A percentile compares a stretch with the other conserved stretches of the same genome.
Conservation (phyloP, 2,113 vertebrate species). For the Tragelaphus imberbis region DNA sequence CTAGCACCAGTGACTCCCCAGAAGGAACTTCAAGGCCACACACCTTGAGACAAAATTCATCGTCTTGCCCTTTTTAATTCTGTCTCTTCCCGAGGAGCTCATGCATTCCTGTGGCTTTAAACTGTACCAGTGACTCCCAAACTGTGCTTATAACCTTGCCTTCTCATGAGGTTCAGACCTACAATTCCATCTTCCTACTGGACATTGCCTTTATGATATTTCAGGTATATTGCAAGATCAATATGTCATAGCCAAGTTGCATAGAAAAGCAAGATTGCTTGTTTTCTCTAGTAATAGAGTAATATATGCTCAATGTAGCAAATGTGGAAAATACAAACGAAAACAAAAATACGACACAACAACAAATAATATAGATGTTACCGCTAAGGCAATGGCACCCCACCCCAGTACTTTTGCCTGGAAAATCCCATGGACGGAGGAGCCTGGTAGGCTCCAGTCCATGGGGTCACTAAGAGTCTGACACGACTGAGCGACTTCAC, state of each 20-base stretch:
- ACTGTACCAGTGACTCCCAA: neutral
- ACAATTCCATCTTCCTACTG: neutral
- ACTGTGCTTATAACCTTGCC: neutral
- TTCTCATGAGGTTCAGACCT: neutral
- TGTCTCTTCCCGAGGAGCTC: neutral
- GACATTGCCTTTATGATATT: neutral
- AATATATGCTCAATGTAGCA: neutral
- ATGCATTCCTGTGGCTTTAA: neutral
- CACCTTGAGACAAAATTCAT: neutral
- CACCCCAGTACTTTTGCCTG: no score
- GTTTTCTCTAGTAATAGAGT: neutral
- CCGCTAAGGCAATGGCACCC: no score
- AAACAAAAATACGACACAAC: neutral
- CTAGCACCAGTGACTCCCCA: neutral
- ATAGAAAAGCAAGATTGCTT: neutral
- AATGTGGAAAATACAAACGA: neutral
- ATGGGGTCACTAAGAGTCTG: no score
- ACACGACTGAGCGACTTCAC: no score
- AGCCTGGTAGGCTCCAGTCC: no score
- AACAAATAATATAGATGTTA: neutral
- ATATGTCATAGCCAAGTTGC: neutral
- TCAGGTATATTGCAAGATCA: neutral
- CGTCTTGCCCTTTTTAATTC: neutral
- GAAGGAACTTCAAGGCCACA: neutral
- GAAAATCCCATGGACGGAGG: no score